These are phyloP conservation scores for Crotalus horridus DNA, from an alignment of 2,113 vertebrate genomes.

Conservation along the genomic window DNA sequence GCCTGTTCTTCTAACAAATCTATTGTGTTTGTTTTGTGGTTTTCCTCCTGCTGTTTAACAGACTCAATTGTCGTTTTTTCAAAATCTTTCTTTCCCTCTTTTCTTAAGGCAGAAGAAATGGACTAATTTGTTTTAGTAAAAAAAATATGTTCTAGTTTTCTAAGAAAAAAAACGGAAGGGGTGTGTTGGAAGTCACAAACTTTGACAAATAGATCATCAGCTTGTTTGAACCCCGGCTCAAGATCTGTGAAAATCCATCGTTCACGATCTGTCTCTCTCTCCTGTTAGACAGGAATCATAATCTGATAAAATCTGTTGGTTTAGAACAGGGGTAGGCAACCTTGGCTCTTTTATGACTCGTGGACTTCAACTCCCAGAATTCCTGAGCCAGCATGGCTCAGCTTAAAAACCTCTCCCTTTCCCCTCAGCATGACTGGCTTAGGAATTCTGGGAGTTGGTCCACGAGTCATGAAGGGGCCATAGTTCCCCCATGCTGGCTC, in stretches of 20 bases:
- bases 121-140: not conserved
- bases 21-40: not conserved
- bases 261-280: not conserved
- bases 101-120: not conserved
- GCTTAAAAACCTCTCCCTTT: too few relatives aligned
- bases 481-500: too few relatives aligned
- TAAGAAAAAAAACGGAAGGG: fast-evolving
- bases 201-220: fast-evolving
- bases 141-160: not conserved
- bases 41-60: not conserved
- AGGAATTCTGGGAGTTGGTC: too few relatives aligned
- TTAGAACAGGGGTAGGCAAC: too few relatives aligned
- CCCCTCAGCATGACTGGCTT: too few relatives aligned
- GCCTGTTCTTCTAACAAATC: not conserved
- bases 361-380: too few relatives aligned
- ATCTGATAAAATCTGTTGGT: too few relatives aligned
- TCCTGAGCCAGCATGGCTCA: too few relatives aligned
- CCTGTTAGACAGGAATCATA: not conserved
- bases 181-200: not conserved
- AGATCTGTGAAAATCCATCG: not conserved
- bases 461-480: too few relatives aligned
- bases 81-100: not conserved
- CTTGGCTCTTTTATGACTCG: too few relatives aligned
- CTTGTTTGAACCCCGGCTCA: not conserved
- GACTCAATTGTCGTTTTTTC: not conserved